Evolutionary conservation across 2,888 invertebrate genomes (phyloP), one percentile per base, ranked within the genome.

Genomic region (Orthosia cruda): DNA sequence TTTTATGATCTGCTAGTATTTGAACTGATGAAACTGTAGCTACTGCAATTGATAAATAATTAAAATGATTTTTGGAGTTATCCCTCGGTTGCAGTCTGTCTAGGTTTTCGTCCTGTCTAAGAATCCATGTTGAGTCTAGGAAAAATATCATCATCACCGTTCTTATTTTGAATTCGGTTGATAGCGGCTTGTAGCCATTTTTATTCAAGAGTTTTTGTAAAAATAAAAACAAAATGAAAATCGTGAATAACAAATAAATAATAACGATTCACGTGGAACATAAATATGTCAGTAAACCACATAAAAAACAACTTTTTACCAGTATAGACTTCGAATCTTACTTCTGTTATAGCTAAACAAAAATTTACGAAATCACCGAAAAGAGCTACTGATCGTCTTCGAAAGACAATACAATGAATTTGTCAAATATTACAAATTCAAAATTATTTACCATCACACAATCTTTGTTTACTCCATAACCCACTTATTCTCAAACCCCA

Each of bases 211-310:
- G 40, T 3, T 40, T 40, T n/a, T 9, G 40, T 40, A 40, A 40
- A 40, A 40, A 32, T 7, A 32, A 7, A 26, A 32, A 32, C 32
- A 32, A 32, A 40, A 40, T 40, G 7, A 77, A 58, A 20, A 32
- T 67, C 58, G 40, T 77, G 77, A 66, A 26, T 49, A 57, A 49
- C 40, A 7, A 32, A 73, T 73, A 54, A 73, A 73, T 63, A 54
- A 16, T 64, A 63, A 73, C 18, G 76, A 16, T 76, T 40, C 64
- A 76, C 73, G 52, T 62, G 47, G 16, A 12, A 52, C 23, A 54
- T 55, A 64, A 75, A 73, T 75, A 11, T 40, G 26, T 50, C 13
- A 15, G 23, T 59, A 50, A 49, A 58, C 49, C n/a, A 59, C 32
- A 59, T 13, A n/a, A 40, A 32, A 40, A 7, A 40, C 13, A n/a